These are phyloP conservation scores for Forbesichthys papilliferus DNA, from an alignment of 2,113 vertebrate species.

Conservation along the genomic window DNA sequence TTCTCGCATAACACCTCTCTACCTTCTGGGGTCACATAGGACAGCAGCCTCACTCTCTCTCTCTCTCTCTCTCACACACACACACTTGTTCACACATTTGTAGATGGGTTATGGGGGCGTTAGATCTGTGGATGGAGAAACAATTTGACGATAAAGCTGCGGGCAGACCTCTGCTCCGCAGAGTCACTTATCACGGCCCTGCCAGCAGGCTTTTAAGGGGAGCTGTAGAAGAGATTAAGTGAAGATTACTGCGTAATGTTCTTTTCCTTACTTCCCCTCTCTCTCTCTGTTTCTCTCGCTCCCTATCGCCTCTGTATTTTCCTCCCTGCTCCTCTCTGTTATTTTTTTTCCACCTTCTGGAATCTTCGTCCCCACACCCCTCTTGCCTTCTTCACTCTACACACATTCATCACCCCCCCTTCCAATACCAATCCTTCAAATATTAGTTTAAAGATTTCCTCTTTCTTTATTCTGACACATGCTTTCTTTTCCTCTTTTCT, in stretches of 20 bases:
- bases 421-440: background rate
- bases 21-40: slow-evolving; percentile 13
- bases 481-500: slow-evolving; percentile 32
- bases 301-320: background rate
- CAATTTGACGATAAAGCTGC: slow-evolving; percentile 60
- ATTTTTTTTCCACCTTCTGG: slow-evolving; percentile 21
- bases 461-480: slow-evolving; percentile 9
- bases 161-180: slow-evolving; percentile 55
- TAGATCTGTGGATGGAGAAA: slow-evolving; percentile 27
- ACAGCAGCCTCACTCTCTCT: slow-evolving; percentile 6
- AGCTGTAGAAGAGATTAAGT: slow-evolving; percentile 60
- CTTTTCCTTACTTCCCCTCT: slow-evolving; percentile 21
- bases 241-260: slow-evolving; percentile 50
- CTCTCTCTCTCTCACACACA: background rate
- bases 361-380: slow-evolving; percentile 11
- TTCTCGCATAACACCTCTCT: slow-evolving; percentile 8
- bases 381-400: slow-evolving; percentile 31
- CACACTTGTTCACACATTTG: slow-evolving; percentile 32
- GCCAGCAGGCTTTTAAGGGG: slow-evolving; percentile 58
- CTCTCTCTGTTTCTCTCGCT: slow-evolving; percentile 10
- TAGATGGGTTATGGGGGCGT: slow-evolving; percentile 38
- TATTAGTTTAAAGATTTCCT: slow-evolving; percentile 3
- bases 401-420: slow-evolving; percentile 4
- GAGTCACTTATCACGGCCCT: slow-evolving; percentile 63
- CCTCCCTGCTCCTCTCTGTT: slow-evolving; percentile 29